phyloP scores from a whole-genome alignment of 2,888 invertebrate species.

The Portevinia maculata region DNA sequence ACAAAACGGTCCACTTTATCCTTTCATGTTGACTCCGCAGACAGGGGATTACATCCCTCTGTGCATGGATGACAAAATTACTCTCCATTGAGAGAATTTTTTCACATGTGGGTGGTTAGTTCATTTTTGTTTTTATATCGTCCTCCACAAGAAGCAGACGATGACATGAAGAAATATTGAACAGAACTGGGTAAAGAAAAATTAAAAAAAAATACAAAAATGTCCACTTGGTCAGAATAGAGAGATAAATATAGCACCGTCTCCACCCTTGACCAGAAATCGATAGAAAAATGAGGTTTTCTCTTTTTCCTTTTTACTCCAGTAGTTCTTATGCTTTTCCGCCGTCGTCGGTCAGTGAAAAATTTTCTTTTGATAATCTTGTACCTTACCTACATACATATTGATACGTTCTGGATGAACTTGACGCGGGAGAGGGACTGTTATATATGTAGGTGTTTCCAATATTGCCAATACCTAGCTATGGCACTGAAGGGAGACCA shows the following conservation, averaged over 20 bases:
- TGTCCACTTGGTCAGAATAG: conserved; percentile 33
- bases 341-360: conserved; percentile 19
- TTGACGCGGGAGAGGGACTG: conserved; percentile 49
- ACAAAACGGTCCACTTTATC: conserved; percentile 30
- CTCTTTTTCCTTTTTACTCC: conserved; percentile 31
- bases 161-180: conserved; percentile 71
- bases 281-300: conserved; percentile 40
- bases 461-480: conserved; percentile 33
- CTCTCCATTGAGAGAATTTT: conserved; percentile 33
- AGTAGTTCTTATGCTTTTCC: conserved; percentile 40
- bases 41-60: conserved; percentile 41
- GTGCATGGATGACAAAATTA: conserved; percentile 24
- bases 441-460: conserved; percentile 29
- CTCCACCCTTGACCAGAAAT: conserved; percentile 46
- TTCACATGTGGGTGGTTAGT: conserved; percentile 30
- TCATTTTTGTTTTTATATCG: conserved; percentile 2
- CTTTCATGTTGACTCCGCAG: conserved; percentile 30
- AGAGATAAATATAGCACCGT: conserved; percentile 50
- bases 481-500: conserved; percentile 31
- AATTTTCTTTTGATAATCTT: conserved; percentile 49
- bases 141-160: conserved; percentile 42
- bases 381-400: not conserved
- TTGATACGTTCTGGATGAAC: conserved; percentile 24
- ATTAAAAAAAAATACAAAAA: conserved; percentile 13
- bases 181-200: conserved; percentile 24